Percentiles rank a stretch among this genome's conserved stretches.
Evolutionary conservation across 2,797 vertebrate genomes (phyloP).

Genomic region (Xyrichtys novacula): DNA sequence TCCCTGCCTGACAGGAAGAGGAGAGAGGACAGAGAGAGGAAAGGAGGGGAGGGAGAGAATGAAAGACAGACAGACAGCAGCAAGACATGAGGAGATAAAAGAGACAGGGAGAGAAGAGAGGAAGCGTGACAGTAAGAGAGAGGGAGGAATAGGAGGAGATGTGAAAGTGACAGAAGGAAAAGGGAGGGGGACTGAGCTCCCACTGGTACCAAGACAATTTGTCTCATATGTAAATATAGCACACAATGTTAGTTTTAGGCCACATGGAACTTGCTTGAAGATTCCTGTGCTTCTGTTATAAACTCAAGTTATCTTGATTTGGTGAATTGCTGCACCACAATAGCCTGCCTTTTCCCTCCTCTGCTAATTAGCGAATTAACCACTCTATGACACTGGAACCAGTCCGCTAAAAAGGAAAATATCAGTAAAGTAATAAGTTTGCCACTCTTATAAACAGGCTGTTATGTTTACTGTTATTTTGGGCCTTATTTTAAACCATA

Average conservation of each 20-base stretch:
- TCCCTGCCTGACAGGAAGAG: constrained; percentile 58
- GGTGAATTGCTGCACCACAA: background rate
- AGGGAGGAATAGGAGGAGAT: constrained; percentile 23
- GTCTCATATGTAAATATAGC: constrained; percentile 46
- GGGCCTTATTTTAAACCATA: no score
- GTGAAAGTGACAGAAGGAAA: constrained; percentile 20
- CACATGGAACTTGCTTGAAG: constrained; percentile 51
- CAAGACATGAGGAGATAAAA: constrained; percentile 26
- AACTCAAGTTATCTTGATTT: constrained; percentile 35
- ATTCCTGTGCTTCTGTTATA: constrained; percentile 22
- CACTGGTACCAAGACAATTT: constrained; percentile 49
- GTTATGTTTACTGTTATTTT: no score
- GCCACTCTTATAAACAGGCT: background rate
- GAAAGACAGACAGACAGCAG: constrained; percentile 15
- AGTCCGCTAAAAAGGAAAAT: no score
- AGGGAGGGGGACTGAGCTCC: constrained; percentile 39
- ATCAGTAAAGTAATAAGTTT: background rate
- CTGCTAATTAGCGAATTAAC: constrained; percentile 1
- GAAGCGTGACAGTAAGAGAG: constrained; percentile 31
- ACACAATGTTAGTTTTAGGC: constrained; percentile 55
- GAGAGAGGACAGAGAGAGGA: constrained; percentile 15
- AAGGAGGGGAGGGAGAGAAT: background rate
- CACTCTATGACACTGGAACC: no score
- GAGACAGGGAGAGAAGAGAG: constrained; percentile 24
- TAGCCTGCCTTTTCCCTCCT: background rate